Evolutionary conservation across 2,888 invertebrate species (phyloP).

Genomic region (Pristionchus mayeri): DNA sequence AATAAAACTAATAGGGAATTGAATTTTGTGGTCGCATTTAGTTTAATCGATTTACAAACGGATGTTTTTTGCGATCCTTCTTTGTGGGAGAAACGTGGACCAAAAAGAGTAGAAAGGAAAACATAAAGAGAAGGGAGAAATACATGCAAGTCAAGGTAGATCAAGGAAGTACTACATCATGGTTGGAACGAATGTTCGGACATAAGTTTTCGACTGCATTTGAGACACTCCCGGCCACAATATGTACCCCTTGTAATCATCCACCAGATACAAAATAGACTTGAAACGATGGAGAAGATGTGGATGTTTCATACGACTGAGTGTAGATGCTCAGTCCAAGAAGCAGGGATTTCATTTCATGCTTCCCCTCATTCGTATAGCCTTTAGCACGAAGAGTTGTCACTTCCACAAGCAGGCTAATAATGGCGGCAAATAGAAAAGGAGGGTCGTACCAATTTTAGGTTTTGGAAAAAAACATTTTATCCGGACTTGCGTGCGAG

Average conservation of each 20-base stretch:
- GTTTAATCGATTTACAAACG: background rate
- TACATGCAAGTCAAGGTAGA: conserved; percentile 27
- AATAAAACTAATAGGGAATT: background rate
- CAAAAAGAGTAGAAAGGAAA: background rate
- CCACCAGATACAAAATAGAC: too few species aligned
- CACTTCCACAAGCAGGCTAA: conserved; percentile 24
- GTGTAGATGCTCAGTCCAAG: background rate
- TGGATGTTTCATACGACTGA: too few species aligned
- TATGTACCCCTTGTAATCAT: too few species aligned
- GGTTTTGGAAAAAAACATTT: too few species aligned
- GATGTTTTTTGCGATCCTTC: too few species aligned
- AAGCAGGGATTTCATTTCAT: conserved; percentile 37
- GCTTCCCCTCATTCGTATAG: background rate
- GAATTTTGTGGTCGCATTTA: background rate
- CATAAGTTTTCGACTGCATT: too few species aligned
- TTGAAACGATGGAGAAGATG: too few species aligned
- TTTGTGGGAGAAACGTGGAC: background rate
- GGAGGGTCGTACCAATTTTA: background rate
- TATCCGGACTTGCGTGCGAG: conserved; percentile 1
- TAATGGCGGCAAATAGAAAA: background rate
- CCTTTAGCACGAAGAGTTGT: conserved; percentile 31
- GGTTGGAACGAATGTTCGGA: too few species aligned
- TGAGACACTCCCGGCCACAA: too few species aligned
- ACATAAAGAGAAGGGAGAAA: background rate
- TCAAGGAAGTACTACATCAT: conserved; percentile 23